Evolutionary conservation across 2,113 vertebrate species (phyloP).

Genomic region (Albula glossodonta): DNA sequence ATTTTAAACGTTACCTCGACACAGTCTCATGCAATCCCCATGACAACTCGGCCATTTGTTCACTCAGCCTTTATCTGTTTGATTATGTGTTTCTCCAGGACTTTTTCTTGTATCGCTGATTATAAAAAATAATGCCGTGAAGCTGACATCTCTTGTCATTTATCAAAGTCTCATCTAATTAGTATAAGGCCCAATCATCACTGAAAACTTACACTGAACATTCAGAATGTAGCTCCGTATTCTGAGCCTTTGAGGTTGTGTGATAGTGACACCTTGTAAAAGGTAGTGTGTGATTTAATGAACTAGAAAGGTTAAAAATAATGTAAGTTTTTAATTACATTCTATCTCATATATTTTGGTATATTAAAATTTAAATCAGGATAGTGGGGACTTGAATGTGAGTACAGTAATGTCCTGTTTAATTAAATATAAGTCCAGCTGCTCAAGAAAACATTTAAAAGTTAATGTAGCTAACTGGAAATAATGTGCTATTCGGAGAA

Average conservation of each 20-base stretch:
- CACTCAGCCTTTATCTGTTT: neutral
- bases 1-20: neutral
- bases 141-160: neutral
- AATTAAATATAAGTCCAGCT: too few relatives aligned
- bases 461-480: too few relatives aligned
- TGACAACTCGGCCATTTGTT: neutral
- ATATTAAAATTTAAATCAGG: neutral
- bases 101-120: neutral
- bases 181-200: slow-evolving; percentile 30
- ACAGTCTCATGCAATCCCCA: neutral
- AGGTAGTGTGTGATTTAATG: neutral
- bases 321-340: too few relatives aligned
- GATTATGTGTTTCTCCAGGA: neutral
- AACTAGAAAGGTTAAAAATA: too few relatives aligned
- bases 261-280: slow-evolving; percentile 18
- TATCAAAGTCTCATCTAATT: slow-evolving; percentile 15
- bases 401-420: too few relatives aligned
- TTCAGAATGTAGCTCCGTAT: slow-evolving; percentile 41
- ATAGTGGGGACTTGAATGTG: neutral
- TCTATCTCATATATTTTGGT: too few relatives aligned
- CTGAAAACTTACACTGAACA: neutral
- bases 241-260: neutral
- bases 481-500: neutral
- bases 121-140: neutral
- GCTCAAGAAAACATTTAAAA: too few relatives aligned